phyloP scores from a whole-genome alignment of 2,888 invertebrate species.

The Trissolcus japonicus region DNA sequence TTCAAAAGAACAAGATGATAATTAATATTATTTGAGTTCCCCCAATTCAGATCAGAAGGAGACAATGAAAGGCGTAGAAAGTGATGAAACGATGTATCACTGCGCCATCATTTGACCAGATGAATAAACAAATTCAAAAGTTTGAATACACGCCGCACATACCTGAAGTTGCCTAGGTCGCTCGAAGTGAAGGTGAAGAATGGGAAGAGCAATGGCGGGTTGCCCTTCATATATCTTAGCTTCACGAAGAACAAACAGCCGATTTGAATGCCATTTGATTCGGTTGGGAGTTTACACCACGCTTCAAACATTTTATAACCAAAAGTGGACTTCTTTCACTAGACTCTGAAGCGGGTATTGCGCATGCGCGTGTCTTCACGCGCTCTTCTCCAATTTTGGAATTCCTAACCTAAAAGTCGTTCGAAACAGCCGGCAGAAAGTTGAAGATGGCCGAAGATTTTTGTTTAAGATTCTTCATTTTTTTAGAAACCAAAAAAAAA shows the following conservation, averaged over 20 bases:
- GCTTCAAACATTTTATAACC: neutral
- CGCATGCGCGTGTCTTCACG: too few relatives aligned
- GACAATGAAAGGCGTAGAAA: constrained; percentile 11
- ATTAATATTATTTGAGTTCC: neutral
- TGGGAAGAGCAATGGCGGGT: neutral
- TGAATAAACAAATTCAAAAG: constrained; percentile 20
- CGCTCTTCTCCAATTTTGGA: too few relatives aligned
- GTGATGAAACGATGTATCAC: constrained; percentile 16
- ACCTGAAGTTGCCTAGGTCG: constrained; percentile 21
- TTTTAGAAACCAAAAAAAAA: too few relatives aligned
- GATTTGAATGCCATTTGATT: too few relatives aligned
- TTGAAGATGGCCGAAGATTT: too few relatives aligned
- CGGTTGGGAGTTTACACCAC: neutral
- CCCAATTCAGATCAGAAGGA: constrained; percentile 7
- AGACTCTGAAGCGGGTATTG: neutral
- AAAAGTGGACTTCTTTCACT: neutral
- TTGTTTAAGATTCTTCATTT: too few relatives aligned
- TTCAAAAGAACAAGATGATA: too few relatives aligned
- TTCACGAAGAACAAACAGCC: too few relatives aligned
- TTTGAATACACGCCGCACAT: constrained; percentile 1
- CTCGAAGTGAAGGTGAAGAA: constrained; percentile 1
- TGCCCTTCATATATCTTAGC: too few relatives aligned
- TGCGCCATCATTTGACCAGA: constrained; percentile 27
- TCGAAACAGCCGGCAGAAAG: too few relatives aligned
- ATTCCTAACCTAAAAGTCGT: too few relatives aligned